Evolutionary conservation across 2,888 invertebrate genomes (phyloP), one percentile per base, ranked within the genome.

Genomic region (Tetranychus piercei): DNA sequence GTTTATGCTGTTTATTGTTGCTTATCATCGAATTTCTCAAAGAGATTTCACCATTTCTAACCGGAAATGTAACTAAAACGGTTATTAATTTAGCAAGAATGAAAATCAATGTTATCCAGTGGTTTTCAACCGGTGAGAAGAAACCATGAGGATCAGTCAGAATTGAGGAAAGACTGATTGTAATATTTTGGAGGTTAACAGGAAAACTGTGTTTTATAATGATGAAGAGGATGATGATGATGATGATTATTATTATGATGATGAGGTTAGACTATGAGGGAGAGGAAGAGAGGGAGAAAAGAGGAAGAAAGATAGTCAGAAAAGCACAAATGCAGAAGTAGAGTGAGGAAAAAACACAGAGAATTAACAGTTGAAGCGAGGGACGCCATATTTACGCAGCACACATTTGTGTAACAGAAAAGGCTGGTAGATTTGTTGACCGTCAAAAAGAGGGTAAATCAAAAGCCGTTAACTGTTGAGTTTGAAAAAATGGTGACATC

Each of bases 11-110:
- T 34, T 34, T 34, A 34, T 34, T 34, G 5, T 34, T 34, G 34
- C 34, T 34, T 34, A 34, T 34, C 34, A 34, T 34, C 34, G 34
- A 34, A 34, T 34, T 34, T 34, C 34, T 55, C 6, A 15, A 9
- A 55, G 55, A 55, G 9, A 15, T 55, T 9, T 55, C 2, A 55
- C 15, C 55, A 55, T 55, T 55, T 55, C 55, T 55, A 55, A 55
- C 11, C 55, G 55, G 55, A 55, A 55, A 96, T 96, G 55, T 55
- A 55, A 55, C 15, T 6, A 55, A 55, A 55, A 55, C 55, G 55
- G 55, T 55, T 55, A 55, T 15, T 15, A 55, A 55, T 15, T 34
- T 15, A 7, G 5, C 55, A 55, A 9, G 11, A 55, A 55, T 55
- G 55, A 55, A 15, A 55, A 34, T 34, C 34, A 34, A 34, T 34